Percentiles rank a stretch among this genome's conserved stretches.
phyloP scores from a whole-genome alignment of 2,888 invertebrate species.

The Fragum fragum region DNA sequence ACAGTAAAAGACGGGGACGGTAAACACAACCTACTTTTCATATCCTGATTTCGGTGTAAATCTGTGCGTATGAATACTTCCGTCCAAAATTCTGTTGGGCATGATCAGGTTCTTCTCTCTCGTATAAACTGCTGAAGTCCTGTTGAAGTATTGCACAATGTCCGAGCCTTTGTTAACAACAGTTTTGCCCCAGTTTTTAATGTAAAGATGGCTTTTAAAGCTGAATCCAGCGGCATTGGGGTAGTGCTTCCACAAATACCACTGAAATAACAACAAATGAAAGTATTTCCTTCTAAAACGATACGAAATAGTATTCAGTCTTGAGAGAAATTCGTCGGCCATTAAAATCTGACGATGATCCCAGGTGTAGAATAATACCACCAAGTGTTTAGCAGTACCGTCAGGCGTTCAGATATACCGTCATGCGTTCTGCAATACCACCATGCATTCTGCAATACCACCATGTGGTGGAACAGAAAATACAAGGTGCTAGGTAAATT shows the following conservation, averaged over 20 bases:
- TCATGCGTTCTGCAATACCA: no score
- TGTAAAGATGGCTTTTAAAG: constrained; percentile 20
- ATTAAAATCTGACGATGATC: no score
- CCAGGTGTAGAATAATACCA: no score
- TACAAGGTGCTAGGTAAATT: no score
- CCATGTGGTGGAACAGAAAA: no score
- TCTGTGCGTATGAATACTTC: constrained; percentile 26
- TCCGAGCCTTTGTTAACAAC: constrained; percentile 27
- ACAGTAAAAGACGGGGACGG: constrained; percentile 18
- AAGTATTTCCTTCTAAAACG: no score
- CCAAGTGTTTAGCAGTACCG: no score
- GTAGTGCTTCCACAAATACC: not conserved
- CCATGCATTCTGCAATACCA: no score
- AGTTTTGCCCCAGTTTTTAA: constrained; percentile 25
- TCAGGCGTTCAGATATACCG: no score
- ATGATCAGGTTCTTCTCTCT: constrained; percentile 21
- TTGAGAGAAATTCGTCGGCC: no score
- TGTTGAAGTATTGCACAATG: constrained; percentile 28
- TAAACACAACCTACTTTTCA: constrained; percentile 1
- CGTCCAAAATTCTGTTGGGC: constrained; percentile 2
- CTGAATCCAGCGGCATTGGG: constrained; percentile 21
- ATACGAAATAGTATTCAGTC: no score
- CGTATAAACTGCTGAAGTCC: constrained; percentile 16
- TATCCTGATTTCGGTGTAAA: not conserved
- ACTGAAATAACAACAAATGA: constrained; percentile 8